These are phyloP conservation scores for Sarcophaga bullata DNA, from an alignment of 1,140 invertebrate species.

Conservation along the genomic window DNA sequence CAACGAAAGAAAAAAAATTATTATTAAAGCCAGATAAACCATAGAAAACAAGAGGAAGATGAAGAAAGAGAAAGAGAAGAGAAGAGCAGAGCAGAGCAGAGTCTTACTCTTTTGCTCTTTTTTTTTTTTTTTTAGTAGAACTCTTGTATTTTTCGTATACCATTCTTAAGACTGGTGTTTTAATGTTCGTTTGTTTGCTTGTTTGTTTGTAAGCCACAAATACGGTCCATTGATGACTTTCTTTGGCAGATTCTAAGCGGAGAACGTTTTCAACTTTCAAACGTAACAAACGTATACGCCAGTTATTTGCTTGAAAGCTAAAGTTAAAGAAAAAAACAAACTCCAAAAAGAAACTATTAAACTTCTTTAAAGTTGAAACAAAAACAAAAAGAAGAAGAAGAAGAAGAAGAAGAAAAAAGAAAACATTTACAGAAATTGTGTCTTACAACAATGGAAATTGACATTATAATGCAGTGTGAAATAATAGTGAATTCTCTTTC, in stretches of 20 bases:
- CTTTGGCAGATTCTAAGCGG: constrained; percentile 19
- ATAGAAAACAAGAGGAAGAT: no score
- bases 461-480: constrained; percentile 3
- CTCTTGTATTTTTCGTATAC: not conserved
- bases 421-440: not conserved
- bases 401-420: no score
- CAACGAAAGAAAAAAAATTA: not conserved
- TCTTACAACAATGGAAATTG: not conserved
- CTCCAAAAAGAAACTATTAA: not conserved
- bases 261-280: constrained; percentile 35
- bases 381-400: not conserved
- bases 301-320: not conserved
- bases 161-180: not conserved
- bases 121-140: not conserved
- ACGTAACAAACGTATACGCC: constrained; percentile 5
- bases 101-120: not conserved
- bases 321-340: constrained; percentile 17
- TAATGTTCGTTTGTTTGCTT: no score
- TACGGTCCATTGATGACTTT: constrained; percentile 39
- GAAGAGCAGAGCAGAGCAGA: not conserved
- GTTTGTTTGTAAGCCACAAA: not conserved
- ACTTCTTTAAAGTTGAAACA: not conserved
- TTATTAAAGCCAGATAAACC: not conserved
- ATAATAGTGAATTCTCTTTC: not conserved
- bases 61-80: not conserved